phyloP scores from a whole-genome alignment of 2,888 invertebrate species.

The Scaptomyza parva region DNA sequence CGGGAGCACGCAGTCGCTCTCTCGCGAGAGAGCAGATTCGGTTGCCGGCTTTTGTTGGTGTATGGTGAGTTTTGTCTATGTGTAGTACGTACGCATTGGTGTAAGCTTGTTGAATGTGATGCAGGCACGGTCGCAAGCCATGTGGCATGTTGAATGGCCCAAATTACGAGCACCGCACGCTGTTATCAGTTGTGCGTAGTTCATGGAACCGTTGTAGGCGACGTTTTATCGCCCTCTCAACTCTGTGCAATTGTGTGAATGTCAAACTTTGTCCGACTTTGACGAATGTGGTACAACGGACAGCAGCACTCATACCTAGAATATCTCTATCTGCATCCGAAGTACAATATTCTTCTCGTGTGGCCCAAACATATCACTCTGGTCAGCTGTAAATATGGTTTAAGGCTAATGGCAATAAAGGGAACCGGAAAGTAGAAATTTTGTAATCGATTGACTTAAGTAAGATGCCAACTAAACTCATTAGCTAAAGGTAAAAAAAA shows the following conservation, averaged over 20 bases:
- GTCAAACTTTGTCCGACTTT: conserved; percentile 2
- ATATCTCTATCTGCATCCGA: not conserved
- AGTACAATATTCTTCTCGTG: not conserved
- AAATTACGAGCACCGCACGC: conserved; percentile 15
- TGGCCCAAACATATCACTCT: not conserved
- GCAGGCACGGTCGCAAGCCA: conserved; percentile 5
- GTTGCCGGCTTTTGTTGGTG: conserved; percentile 74
- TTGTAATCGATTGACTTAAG: no score
- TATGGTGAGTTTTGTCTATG: conserved; percentile 61
- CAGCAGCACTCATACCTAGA: not conserved
- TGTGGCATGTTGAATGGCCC: conserved; percentile 24
- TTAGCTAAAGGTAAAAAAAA: no score
- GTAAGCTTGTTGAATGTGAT: conserved; percentile 64
- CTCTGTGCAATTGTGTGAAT: conserved; percentile 15
- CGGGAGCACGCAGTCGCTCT: conserved; percentile 55
- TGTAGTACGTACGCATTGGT: conserved; percentile 57
- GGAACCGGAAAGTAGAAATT: no score
- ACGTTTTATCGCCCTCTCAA: conserved; percentile 24
- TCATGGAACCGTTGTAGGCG: conserved; percentile 9
- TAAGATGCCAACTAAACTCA: no score
- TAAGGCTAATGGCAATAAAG: no score
- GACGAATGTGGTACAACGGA: conserved; percentile 16
- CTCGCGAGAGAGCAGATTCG: conserved; percentile 7
- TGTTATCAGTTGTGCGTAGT: conserved; percentile 66
- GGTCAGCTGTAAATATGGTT: no score